Percentiles rank a stretch among this genome's conserved stretches.
phyloP scores from a whole-genome alignment of 2,797 vertebrate species.

The Euphonia xanthogaster region DNA sequence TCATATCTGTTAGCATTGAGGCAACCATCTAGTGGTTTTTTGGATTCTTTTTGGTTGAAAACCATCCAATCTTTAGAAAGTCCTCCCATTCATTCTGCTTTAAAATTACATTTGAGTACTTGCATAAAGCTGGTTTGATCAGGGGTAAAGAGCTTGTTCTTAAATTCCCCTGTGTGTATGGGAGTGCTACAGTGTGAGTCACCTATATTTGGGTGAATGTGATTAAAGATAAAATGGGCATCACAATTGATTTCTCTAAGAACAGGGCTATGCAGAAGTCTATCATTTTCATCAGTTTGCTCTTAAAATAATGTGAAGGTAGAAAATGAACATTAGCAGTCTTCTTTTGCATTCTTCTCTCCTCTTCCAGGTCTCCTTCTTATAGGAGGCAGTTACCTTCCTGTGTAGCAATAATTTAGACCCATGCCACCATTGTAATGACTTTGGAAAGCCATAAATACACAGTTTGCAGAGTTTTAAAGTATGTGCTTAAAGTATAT shows the following conservation, averaged over 20 bases:
- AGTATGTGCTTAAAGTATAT: constrained; percentile 64
- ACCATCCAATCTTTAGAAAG: not conserved
- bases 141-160: not conserved
- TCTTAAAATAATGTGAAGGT: not conserved
- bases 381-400: not conserved
- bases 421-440: constrained; percentile 3
- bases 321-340: not conserved
- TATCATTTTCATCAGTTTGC: not conserved
- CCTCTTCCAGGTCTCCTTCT: not conserved
- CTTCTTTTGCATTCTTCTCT: not conserved
- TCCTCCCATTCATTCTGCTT: not conserved
- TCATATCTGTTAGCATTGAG: not conserved
- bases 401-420: constrained; percentile 25
- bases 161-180: not conserved
- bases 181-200: not conserved
- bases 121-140: not conserved
- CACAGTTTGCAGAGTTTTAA: constrained; percentile 58
- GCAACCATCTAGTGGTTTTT: not conserved
- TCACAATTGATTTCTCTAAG: not conserved
- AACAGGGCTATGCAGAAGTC: not conserved
- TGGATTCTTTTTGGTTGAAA: not conserved
- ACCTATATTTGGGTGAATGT: not conserved
- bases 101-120: not conserved
- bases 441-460: constrained; percentile 51
- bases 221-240: not conserved